Evolutionary conservation across 2,797 vertebrate genomes (phyloP).

Genomic region (Lates japonicus): DNA sequence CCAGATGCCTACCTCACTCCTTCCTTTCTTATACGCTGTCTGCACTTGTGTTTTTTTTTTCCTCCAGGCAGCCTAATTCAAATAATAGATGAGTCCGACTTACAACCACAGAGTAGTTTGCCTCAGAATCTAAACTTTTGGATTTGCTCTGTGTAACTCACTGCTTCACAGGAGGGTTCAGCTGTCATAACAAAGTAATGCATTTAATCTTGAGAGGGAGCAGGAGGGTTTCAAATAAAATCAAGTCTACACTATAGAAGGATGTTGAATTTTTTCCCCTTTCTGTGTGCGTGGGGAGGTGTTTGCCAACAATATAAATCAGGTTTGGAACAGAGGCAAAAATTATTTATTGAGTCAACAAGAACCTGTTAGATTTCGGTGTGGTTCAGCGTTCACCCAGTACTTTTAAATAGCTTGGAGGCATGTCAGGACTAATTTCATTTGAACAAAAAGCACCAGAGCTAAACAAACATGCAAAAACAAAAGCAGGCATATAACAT

Average conservation of each 20-base stretch:
- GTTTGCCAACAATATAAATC: conserved; percentile 66
- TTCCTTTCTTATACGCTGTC: conserved; percentile 67
- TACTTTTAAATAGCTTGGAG: conserved; percentile 60
- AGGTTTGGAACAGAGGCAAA: conserved; percentile 55
- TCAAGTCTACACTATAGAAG: conserved; percentile 57
- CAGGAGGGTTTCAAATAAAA: conserved; percentile 73
- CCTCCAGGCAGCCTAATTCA: conserved; percentile 68
- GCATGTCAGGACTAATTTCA: conserved; percentile 62
- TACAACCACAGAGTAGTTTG: conserved; percentile 61
- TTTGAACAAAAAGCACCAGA: conserved; percentile 56
- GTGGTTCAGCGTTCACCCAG: conserved; percentile 30
- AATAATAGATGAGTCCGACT: conserved; percentile 74
- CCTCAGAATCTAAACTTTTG: conserved; percentile 69
- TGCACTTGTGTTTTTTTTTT: conserved; percentile 45
- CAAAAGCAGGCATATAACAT: conserved; percentile 54
- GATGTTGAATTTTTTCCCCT: conserved; percentile 2
- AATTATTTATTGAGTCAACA: conserved; percentile 54
- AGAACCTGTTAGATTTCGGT: conserved; percentile 61
- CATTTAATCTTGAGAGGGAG: conserved; percentile 78
- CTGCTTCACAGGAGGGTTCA: conserved; percentile 73
- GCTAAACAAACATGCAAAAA: conserved; percentile 63
- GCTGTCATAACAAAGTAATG: conserved; percentile 81
- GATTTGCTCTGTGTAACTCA: conserved; percentile 66
- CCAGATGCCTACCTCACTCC: conserved; percentile 68
- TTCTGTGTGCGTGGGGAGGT: conserved; percentile 47